Percentiles rank a stretch among this genome's conserved stretches.
Evolutionary conservation across 1,140 invertebrate species (phyloP).

Genomic region (Episyrphus balteatus): DNA sequence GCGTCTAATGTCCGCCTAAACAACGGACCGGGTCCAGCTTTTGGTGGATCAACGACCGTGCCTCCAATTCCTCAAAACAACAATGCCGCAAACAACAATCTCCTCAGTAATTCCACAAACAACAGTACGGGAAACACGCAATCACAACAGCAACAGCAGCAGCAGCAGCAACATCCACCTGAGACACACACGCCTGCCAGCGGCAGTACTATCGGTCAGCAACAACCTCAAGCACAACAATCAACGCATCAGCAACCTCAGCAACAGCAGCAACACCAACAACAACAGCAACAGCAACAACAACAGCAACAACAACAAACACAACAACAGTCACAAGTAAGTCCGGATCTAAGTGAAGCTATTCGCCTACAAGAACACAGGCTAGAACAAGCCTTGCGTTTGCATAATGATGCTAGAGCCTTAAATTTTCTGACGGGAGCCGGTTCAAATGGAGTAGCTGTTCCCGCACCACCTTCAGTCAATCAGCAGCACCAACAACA

Average conservation of each 20-base stretch:
- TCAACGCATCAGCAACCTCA: conserved; percentile 2
- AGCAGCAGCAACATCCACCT: neutral
- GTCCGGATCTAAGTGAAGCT: conserved; percentile 54
- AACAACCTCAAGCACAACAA: conserved; percentile 1
- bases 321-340: conserved; percentile 37
- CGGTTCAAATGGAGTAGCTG: conserved; percentile 14
- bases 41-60: neutral
- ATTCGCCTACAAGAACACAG: conserved; percentile 67
- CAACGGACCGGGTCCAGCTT: conserved; percentile 2
- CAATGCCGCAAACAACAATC: conserved; percentile 2
- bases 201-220: neutral
- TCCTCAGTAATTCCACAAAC: neutral
- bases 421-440: conserved; percentile 7
- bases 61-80: conserved; percentile 5
- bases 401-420: conserved; percentile 47
- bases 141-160: conserved; percentile 5
- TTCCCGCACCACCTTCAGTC: conserved; percentile 46
- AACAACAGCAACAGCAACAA: conserved; percentile 27
- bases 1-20: neutral
- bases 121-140: neutral
- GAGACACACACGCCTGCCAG: neutral
- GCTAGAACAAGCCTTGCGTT: conserved; percentile 65
- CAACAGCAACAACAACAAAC: conserved; percentile 33
- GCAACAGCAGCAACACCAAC: neutral
- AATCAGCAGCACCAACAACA: conserved; percentile 47